A percentile compares a stretch with the other conserved stretches of the same genome.
Evolutionary conservation across 2,797 vertebrate genomes (phyloP).

Genomic region (Decapterus maruadsi): DNA sequence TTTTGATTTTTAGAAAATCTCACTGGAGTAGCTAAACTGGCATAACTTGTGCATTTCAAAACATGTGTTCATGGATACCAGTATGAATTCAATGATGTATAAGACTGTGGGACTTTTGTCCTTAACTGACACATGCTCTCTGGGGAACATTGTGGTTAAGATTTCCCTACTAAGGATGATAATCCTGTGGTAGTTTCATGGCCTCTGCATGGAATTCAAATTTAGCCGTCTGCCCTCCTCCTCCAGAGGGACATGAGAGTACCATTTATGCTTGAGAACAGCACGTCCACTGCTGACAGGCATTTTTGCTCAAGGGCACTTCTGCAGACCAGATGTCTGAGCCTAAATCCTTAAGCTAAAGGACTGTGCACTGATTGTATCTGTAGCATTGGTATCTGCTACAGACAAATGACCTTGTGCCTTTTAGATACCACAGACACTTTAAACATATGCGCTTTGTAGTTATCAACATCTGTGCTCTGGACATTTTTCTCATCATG

Average conservation of each 20-base stretch:
- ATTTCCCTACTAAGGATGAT: slow-evolving; percentile 12
- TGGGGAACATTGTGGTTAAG: slow-evolving; percentile 14
- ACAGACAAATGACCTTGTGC: not conserved
- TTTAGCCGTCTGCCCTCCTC: slow-evolving; percentile 23
- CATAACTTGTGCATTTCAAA: slow-evolving; percentile 20
- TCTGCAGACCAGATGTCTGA: slow-evolving; percentile 48
- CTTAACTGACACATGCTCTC: slow-evolving; percentile 8
- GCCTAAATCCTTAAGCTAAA: slow-evolving; percentile 16
- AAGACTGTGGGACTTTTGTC: slow-evolving; percentile 8
- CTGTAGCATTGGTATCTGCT: slow-evolving; percentile 8
- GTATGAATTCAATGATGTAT: slow-evolving; percentile 16
- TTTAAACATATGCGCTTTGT: not conserved
- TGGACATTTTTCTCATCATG: not conserved
- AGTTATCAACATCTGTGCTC: not conserved
- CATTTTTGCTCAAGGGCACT: slow-evolving; percentile 51
- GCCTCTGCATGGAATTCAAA: slow-evolving; percentile 37
- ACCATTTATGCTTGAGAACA: slow-evolving; percentile 39
- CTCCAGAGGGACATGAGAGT: slow-evolving; percentile 34
- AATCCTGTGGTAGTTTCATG: slow-evolving; percentile 7
- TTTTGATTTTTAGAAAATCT: slow-evolving; percentile 28
- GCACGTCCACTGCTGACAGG: slow-evolving; percentile 30
- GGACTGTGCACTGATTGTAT: slow-evolving; percentile 18
- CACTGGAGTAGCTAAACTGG: not conserved
- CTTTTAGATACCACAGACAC: slow-evolving; percentile 11
- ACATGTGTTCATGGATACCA: slow-evolving; percentile 7